Percentiles rank a stretch among this genome's conserved stretches.
Evolutionary conservation across 2,888 invertebrate species (phyloP).

Genomic region (Elegia similella): DNA sequence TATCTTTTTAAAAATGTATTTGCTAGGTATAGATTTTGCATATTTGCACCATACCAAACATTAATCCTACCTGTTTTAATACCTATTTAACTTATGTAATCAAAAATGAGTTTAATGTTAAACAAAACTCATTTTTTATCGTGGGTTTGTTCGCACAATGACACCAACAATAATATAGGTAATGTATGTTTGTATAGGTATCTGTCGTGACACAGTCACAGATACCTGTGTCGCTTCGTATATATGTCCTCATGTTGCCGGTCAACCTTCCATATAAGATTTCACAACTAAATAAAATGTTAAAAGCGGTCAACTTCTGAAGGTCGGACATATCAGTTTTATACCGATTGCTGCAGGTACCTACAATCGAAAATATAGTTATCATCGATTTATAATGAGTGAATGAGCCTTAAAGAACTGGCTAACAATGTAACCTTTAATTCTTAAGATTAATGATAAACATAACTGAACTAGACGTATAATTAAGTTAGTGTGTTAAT

Average conservation of each 20-base stretch:
- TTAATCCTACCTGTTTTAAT: too few species aligned
- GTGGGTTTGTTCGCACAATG: too few species aligned
- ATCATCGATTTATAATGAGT: constrained; percentile 1
- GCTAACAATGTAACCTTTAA: constrained; percentile 11
- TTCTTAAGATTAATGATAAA: neutral
- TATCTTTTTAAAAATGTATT: too few species aligned
- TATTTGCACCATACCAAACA: too few species aligned
- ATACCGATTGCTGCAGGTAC: constrained; percentile 20
- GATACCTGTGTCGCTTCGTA: neutral
- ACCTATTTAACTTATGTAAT: too few species aligned
- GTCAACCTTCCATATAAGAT: constrained; percentile 37
- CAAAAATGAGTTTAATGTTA: too few species aligned
- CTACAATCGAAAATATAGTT: constrained; percentile 26
- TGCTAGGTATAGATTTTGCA: too few species aligned
- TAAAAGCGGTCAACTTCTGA: constrained; percentile 31
- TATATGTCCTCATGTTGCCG: neutral
- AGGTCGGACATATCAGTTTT: constrained; percentile 29
- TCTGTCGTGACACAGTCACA: neutral
- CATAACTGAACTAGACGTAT: neutral
- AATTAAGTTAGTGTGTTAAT: constrained; percentile 1
- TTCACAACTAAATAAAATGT: constrained; percentile 35
- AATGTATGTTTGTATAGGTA: too few species aligned
- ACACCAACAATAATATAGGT: too few species aligned
- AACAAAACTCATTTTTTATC: too few species aligned
- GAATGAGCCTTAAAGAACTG: neutral